Base-by-base conservation (phyloP, 2,113 vertebrate genomes). In the Trematocara unimaculatum region DNA sequence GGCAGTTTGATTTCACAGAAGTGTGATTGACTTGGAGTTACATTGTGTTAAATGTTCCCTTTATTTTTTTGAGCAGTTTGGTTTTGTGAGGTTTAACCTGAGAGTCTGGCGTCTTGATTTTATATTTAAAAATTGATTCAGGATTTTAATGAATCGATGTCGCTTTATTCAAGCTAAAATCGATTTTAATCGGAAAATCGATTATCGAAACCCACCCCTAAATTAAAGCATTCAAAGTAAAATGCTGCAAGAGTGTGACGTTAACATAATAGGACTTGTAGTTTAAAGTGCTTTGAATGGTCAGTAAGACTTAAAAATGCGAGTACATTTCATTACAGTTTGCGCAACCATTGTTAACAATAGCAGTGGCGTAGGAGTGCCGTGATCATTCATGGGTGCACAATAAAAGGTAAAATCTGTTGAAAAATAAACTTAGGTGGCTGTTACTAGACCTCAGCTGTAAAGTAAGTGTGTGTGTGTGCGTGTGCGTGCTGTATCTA, bases 181-280 rank as follows among this genome's bases (percentile, higher is more conserved):
- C 0, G 2, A 33, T 33, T 60, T 60, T 1, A 60, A 10, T 60
- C 3, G 15, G 29, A 33, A 60, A 33, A 33, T 60, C 0, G 8
- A 33, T 4, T 3, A 62, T 62, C 0, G 15, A 62, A 62, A 33
- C 58, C 0, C 58, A 33, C 56, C 15, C 2, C 56, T 62, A 18
- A 35, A 35, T 62, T n/a, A 62, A 62, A 35, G 2, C 17, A 35
- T 62, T 62, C 8, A 35, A 35, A 35, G 10, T 64, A 64, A 38
- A 64, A 64, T 64, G 31, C 31, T 64, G 31, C 10, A n/a, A 3
- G 6, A 64, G 60, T 64, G 60, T 64, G 33, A 64, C 0, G 10
- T 64, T 38, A 64, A 7, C 33, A 38, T 13, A 38, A 38, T 38
- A 35, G 60, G 6, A 38, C 60, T 58, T 31, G 0, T 64, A 64